Evolutionary conservation across 2,888 invertebrate species (phyloP).

Genomic region (Lordiphosa andalusiaca): DNA sequence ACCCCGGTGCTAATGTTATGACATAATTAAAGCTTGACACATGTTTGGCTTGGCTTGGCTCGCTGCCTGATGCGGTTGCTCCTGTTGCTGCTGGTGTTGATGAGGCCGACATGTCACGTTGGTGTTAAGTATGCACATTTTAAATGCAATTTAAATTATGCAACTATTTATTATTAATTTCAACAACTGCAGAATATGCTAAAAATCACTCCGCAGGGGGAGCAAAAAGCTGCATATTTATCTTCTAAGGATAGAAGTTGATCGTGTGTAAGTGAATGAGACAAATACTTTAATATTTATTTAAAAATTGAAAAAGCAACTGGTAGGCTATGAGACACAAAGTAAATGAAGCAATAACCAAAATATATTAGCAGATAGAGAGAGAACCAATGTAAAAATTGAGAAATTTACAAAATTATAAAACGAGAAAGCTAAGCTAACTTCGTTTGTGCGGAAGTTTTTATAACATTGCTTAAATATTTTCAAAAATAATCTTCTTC

Average conservation of each 20-base stretch:
- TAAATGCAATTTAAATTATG: slow-evolving; percentile 32
- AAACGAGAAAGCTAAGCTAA: too few relatives aligned
- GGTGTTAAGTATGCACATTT: slow-evolving; percentile 26
- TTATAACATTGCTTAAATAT: too few relatives aligned
- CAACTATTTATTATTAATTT: slow-evolving; percentile 11
- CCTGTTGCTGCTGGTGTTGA: slow-evolving; percentile 16
- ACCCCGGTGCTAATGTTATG: slow-evolving; percentile 29
- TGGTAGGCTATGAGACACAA: too few relatives aligned
- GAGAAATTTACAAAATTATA: too few relatives aligned
- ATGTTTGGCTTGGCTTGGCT: slow-evolving; percentile 29
- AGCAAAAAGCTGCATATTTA: slow-evolving; percentile 25
- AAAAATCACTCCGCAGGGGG: slow-evolving; percentile 20
- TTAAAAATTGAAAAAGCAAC: too few relatives aligned
- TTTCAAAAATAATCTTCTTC: too few relatives aligned
- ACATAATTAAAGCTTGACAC: slow-evolving; percentile 42
- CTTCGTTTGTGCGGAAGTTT: too few relatives aligned
- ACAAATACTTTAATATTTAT: too few relatives aligned
- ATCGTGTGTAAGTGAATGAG: too few relatives aligned
- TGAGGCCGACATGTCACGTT: slow-evolving; percentile 33
- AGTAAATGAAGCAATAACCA: too few relatives aligned
- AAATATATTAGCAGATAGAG: too few relatives aligned
- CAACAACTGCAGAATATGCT: neutral
- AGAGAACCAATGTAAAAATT: too few relatives aligned
- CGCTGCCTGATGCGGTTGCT: slow-evolving; percentile 8
- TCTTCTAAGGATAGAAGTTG: slow-evolving; percentile 28